Conservation (phyloP, 2,113 vertebrate genomes). For the Polypterus bichir region DNA sequence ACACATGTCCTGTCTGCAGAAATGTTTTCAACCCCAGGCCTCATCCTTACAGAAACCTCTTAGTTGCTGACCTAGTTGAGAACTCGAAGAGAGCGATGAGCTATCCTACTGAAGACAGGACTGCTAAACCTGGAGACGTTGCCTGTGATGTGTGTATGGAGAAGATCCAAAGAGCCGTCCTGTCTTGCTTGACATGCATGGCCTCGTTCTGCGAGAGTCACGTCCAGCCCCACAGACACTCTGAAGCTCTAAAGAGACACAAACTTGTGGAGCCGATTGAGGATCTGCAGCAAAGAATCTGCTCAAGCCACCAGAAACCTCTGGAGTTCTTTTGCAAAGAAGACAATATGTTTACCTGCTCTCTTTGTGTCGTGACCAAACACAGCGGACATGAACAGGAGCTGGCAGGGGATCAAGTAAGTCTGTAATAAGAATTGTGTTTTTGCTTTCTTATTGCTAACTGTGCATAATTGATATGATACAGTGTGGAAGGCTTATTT, state of each 20-base stretch:
- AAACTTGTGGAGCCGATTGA: constrained; percentile 1
- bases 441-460: no score
- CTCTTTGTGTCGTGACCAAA: constrained; percentile 1
- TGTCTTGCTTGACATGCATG: constrained; percentile 35
- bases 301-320: constrained; percentile 9
- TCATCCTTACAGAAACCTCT: constrained; percentile 24
- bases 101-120: background rate
- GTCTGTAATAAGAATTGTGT: no score
- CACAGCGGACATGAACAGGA: constrained; percentile 10
- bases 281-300: constrained; percentile 1
- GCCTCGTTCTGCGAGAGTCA: constrained; percentile 30
- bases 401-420: background rate
- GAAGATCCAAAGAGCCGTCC: background rate
- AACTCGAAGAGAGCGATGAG: constrained; percentile 22
- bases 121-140: background rate
- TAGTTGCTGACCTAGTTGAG: constrained; percentile 26
- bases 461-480: no score
- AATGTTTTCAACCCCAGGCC: constrained; percentile 22
- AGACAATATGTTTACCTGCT: constrained; percentile 14
- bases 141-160: constrained; percentile 16
- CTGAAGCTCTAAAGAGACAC: constrained; percentile 12
- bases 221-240: constrained; percentile 12
- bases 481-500: no score
- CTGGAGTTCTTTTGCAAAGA: constrained; percentile 20
- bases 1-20: constrained; percentile 33